These are phyloP conservation scores for Anseranas semipalmata DNA, from an alignment of 2,113 vertebrate species.

Conservation along the genomic window DNA sequence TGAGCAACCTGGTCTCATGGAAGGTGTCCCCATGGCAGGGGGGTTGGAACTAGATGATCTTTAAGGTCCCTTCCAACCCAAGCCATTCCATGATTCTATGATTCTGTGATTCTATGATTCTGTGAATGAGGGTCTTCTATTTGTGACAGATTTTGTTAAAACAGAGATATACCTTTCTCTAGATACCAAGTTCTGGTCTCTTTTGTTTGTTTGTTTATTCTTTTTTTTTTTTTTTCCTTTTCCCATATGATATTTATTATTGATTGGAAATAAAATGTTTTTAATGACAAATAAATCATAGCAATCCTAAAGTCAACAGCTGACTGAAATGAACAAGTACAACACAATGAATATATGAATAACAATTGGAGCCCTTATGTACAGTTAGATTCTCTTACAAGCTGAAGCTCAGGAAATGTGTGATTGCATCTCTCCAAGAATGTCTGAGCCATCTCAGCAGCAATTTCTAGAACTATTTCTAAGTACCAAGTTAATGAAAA, in stretches of 20 bases:
- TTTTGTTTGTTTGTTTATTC: not conserved
- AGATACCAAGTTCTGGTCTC: not conserved
- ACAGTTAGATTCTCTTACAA: not conserved
- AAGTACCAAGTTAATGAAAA: not conserved
- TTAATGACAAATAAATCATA: slow-evolving; percentile 59
- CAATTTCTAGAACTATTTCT: not conserved
- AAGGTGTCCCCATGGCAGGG: too few relatives aligned
- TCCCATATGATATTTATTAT: slow-evolving; percentile 52
- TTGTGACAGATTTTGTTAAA: not conserved
- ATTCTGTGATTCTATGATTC: too few relatives aligned
- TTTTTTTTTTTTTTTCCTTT: slow-evolving; percentile 29
- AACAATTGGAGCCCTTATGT: not conserved
- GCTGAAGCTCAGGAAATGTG: not conserved
- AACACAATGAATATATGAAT: slow-evolving; percentile 64
- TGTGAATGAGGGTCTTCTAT: not conserved
- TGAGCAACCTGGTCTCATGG: too few relatives aligned
- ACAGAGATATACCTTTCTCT: not conserved
- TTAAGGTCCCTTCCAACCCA: too few relatives aligned
- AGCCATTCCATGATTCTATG: too few relatives aligned
- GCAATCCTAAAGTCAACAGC: slow-evolving; percentile 59
- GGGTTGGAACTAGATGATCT: too few relatives aligned
- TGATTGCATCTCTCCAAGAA: not conserved
- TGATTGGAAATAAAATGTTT: slow-evolving; percentile 54
- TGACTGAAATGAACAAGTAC: slow-evolving; percentile 40
- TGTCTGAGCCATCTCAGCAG: not conserved